Conservation (phyloP, 2,888 invertebrate species). For the Drosophila acutilabella region DNA sequence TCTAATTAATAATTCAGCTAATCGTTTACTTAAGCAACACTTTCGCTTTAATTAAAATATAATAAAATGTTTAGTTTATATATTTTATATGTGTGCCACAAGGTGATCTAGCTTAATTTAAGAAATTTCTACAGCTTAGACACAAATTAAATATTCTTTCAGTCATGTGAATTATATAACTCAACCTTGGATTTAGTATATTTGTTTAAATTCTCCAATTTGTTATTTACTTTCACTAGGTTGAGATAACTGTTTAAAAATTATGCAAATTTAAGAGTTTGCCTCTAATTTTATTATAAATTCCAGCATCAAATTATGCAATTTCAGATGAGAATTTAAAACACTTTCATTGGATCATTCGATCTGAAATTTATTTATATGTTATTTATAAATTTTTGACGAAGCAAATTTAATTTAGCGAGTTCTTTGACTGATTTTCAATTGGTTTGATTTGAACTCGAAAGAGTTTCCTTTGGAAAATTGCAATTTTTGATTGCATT, state of each 20-base stretch:
- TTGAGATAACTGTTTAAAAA: not conserved
- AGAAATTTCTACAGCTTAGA: not conserved
- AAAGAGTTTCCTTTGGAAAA: not conserved
- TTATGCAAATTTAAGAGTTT: not conserved
- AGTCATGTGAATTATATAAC: not conserved
- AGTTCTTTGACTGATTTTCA: not conserved
- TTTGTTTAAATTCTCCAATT: not conserved
- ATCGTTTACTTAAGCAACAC: no score
- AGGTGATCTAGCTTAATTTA: no score
- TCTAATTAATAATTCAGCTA: no score
- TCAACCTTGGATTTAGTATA: not conserved
- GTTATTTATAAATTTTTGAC: no score
- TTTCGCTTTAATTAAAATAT: no score
- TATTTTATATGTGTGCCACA: no score
- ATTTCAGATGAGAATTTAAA: not conserved
- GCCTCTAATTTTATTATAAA: not conserved
- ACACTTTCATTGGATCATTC: not conserved
- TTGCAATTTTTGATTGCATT: constrained; percentile 2
- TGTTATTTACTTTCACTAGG: not conserved
- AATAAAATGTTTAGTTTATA: no score
- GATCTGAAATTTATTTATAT: not conserved
- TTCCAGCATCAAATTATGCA: not conserved
- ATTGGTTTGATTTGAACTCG: not conserved
- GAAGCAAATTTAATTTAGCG: not conserved
- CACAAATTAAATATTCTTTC: not conserved